phyloP scores from a whole-genome alignment of 2,797 vertebrate species.

The Myiothlypis coronata region DNA sequence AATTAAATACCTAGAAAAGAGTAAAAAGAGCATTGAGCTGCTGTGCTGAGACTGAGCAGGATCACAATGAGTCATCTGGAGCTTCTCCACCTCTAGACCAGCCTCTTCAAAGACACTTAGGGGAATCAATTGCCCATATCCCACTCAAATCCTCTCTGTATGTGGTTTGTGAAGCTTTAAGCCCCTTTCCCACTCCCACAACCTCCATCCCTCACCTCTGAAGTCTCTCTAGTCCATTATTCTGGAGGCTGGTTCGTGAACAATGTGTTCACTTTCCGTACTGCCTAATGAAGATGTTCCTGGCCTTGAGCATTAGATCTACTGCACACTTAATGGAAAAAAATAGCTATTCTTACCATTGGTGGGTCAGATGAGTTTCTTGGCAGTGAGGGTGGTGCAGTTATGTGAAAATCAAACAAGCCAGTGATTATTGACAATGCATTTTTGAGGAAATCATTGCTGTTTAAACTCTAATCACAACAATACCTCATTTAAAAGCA shows the following conservation, averaged over 20 bases:
- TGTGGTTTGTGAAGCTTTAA: constrained; percentile 39
- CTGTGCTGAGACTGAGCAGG: not conserved
- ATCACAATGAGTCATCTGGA: not conserved
- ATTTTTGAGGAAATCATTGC: constrained; percentile 62
- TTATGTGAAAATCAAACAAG: constrained; percentile 39
- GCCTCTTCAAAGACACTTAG: constrained; percentile 33
- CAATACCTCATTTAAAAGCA: constrained; percentile 66
- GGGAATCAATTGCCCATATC: constrained; percentile 44
- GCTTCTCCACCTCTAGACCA: not conserved
- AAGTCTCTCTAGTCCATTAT: constrained; percentile 53
- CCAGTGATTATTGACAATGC: constrained; percentile 21
- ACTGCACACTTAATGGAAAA: constrained; percentile 11
- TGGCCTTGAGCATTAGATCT: constrained; percentile 27
- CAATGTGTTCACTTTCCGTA: constrained; percentile 31
- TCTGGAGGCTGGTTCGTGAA: not conserved
- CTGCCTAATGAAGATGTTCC: constrained; percentile 57
- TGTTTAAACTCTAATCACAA: constrained; percentile 62
- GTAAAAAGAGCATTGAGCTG: not conserved
- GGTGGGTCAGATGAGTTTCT: constrained; percentile 36
- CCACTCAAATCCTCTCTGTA: constrained; percentile 18
- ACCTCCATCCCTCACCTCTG: constrained; percentile 10
- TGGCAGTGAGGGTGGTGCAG: constrained; percentile 14
- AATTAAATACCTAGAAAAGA: not conserved
- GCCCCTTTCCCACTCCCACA: not conserved
- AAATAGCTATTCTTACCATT: not conserved